Conservation (phyloP, 2,113 vertebrate species). For the Alethe diademata region DNA sequence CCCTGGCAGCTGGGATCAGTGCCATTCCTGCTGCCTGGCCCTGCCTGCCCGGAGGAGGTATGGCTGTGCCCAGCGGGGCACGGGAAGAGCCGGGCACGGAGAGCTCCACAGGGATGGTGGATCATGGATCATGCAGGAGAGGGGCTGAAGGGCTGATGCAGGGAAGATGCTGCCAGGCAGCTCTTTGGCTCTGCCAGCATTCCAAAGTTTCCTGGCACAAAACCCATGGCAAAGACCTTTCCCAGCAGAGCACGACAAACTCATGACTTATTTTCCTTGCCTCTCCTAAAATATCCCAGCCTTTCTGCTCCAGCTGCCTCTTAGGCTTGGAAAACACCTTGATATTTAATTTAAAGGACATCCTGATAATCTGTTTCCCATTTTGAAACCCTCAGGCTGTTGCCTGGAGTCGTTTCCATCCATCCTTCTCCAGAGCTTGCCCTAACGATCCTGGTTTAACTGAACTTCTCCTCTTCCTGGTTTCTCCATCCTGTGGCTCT, state of each 20-base stretch:
- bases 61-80: background rate
- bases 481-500: constrained; percentile 23
- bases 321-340: background rate
- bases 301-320: background rate
- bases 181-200: background rate
- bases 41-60: background rate
- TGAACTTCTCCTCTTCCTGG: background rate
- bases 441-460: background rate
- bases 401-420: background rate
- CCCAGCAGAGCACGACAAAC: background rate
- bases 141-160: background rate
- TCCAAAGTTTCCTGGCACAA: background rate
- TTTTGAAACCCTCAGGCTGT: background rate
- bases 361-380: background rate
- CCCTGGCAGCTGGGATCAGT: background rate
- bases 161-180: background rate
- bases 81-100: background rate
- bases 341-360: background rate
- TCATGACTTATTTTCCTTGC: accelerated
- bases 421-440: background rate
- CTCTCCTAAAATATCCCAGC: background rate
- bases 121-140: background rate
- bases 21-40: background rate
- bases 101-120: background rate
- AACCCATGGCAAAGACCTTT: background rate